Conservation (phyloP, 1,140 invertebrate genomes). For the Atta colombica region DNA sequence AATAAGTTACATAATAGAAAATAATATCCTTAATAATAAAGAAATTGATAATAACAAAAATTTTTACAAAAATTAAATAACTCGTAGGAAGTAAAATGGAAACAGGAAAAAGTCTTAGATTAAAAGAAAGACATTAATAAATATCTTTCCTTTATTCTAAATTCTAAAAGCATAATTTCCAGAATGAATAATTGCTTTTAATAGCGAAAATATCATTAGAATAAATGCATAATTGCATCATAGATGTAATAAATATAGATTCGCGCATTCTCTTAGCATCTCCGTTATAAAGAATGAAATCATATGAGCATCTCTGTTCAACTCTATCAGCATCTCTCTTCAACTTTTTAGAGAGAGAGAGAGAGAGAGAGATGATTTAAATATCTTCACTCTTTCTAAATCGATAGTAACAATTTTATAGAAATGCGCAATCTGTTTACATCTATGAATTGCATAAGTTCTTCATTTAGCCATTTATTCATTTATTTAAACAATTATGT, state of each 20-base stretch:
- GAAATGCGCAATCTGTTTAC: no score
- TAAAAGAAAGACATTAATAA: conserved; percentile 1
- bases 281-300: no score
- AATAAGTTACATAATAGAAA: not conserved
- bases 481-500: not conserved
- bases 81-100: not conserved
- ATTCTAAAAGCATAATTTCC: not conserved
- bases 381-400: no score
- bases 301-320: no score
- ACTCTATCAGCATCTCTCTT: no score
- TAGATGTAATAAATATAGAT: no score
- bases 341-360: no score
- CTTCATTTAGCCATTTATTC: not conserved
- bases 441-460: no score
- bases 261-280: no score
- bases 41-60: not conserved
- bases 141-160: no score
- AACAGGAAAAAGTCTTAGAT: not conserved
- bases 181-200: not conserved
- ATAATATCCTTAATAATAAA: not conserved
- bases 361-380: no score
- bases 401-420: no score
- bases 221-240: not conserved
- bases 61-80: not conserved
- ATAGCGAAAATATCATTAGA: not conserved